Conservation (phyloP, 2,113 vertebrate genomes). For the Hippocampus guttulatus region DNA sequence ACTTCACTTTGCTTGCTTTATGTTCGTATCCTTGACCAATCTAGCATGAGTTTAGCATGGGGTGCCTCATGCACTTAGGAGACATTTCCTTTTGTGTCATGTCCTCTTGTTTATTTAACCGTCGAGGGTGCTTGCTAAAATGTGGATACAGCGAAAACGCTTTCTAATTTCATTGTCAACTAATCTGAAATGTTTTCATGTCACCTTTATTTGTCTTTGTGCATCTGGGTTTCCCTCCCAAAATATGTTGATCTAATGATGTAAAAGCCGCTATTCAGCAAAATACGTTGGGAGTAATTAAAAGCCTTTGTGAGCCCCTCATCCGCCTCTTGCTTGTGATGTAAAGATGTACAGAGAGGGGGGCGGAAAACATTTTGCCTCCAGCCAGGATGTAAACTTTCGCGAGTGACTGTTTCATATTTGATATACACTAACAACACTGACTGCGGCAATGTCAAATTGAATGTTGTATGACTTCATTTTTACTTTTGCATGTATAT, state of each 20-base stretch:
- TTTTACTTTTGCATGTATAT: slow-evolving; percentile 96
- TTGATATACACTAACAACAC: slow-evolving; percentile 68
- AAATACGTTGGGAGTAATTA: slow-evolving; percentile 23
- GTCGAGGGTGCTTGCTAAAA: slow-evolving; percentile 8
- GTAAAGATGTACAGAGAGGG: slow-evolving; percentile 93
- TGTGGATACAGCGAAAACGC: slow-evolving; percentile 13
- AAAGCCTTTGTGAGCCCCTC: slow-evolving; percentile 52
- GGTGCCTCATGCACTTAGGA: slow-evolving; percentile 4
- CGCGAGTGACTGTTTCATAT: slow-evolving; percentile 70
- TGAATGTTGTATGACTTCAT: slow-evolving; percentile 78
- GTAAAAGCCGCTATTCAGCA: slow-evolving; percentile 8
- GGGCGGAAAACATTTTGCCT: slow-evolving; percentile 48
- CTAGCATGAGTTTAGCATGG: neutral
- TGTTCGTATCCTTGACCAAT: slow-evolving; percentile 21
- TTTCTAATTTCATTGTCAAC: slow-evolving; percentile 34
- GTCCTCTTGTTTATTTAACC: slow-evolving; percentile 5
- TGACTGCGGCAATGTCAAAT: slow-evolving; percentile 68
- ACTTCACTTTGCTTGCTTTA: slow-evolving; percentile 17
- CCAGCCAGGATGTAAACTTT: slow-evolving; percentile 81
- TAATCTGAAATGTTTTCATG: slow-evolving; percentile 58
- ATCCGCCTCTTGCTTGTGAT: slow-evolving; percentile 33
- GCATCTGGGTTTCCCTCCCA: slow-evolving; percentile 47
- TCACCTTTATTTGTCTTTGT: slow-evolving; percentile 67
- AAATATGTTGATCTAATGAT: slow-evolving; percentile 31
- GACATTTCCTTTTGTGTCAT: slow-evolving; percentile 8